Conservation (phyloP, 2,113 vertebrate genomes). For the Heptranchias perlo region DNA sequence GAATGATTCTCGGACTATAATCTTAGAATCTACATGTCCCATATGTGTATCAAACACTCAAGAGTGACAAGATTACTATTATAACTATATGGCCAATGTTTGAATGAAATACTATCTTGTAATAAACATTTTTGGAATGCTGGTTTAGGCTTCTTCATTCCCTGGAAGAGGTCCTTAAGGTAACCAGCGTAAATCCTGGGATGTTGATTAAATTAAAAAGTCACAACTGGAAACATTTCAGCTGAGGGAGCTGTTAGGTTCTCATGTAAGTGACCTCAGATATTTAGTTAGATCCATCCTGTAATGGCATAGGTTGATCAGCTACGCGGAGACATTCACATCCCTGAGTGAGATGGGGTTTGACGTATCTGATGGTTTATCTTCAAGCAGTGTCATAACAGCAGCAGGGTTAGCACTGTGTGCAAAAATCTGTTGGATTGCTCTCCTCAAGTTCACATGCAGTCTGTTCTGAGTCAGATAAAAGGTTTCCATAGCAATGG, state of each 20-base stretch:
- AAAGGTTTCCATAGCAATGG: slow-evolving; percentile 86
- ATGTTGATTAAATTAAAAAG: neutral
- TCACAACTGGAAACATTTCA: slow-evolving; percentile 23
- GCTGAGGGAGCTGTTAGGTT: neutral
- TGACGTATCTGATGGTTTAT: slow-evolving; percentile 60
- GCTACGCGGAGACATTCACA: slow-evolving; percentile 82
- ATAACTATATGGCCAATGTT: neutral
- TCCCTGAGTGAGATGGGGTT: slow-evolving; percentile 75
- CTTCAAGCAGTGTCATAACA: slow-evolving; percentile 53
- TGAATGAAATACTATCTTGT: neutral
- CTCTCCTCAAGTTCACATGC: slow-evolving; percentile 84
- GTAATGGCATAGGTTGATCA: slow-evolving; percentile 2
- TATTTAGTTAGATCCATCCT: neutral
- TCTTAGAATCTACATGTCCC: neutral
- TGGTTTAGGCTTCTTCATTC: slow-evolving; percentile 25
- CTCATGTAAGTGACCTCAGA: neutral
- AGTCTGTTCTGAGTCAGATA: slow-evolving; percentile 85
- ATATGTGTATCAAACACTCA: slow-evolving; percentile 1
- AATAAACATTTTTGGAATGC: slow-evolving; percentile 25
- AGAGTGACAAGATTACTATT: slow-evolving; percentile 28
- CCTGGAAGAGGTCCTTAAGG: neutral
- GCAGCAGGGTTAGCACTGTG: slow-evolving; percentile 65
- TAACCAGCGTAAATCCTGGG: slow-evolving; percentile 14
- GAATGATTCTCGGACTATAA: neutral
- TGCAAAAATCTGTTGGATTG: slow-evolving; percentile 86